Percentiles rank a stretch among this genome's conserved stretches.
phyloP scores from a whole-genome alignment of 2,888 invertebrate species.

The Dendrolimus pini region DNA sequence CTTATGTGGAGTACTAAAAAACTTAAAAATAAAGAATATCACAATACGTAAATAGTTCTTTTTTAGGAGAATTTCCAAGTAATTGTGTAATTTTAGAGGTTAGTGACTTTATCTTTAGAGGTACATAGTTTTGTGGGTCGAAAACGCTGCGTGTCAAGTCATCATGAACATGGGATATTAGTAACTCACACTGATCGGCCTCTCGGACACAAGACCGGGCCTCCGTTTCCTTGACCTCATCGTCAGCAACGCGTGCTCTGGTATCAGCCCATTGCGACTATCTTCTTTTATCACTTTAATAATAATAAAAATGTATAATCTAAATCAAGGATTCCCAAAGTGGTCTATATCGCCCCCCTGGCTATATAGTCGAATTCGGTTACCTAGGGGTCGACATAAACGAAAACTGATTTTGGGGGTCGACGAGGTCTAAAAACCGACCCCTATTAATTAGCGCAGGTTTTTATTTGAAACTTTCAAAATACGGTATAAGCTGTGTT shows the following conservation, averaged over 20 bases:
- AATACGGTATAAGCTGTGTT: neutral
- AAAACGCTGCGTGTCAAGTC: too few species aligned
- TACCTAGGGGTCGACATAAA: neutral
- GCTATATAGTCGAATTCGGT: neutral
- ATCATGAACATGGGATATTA: neutral
- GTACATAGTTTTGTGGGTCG: too few species aligned
- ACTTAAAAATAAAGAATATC: too few species aligned
- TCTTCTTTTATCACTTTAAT: conserved; percentile 56
- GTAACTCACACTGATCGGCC: conserved; percentile 77
- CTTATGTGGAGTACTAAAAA: too few species aligned
- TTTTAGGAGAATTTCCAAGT: too few species aligned
- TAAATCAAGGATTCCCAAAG: conserved; percentile 1
- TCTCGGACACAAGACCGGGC: conserved; percentile 78
- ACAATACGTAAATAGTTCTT: too few species aligned
- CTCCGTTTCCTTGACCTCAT: conserved; percentile 68
- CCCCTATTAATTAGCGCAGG: neutral
- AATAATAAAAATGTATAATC: conserved; percentile 4
- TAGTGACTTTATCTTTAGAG: too few species aligned
- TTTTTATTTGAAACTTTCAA: neutral
- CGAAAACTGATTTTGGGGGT: neutral
- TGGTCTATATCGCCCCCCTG: neutral
- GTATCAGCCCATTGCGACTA: conserved; percentile 52
- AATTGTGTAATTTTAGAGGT: too few species aligned
- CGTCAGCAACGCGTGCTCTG: conserved; percentile 57
- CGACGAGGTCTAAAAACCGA: neutral